A percentile compares a stretch with the other conserved stretches of the same genome.
phyloP scores from a whole-genome alignment of 2,113 vertebrate genomes.

The Apaloderma vittatum region DNA sequence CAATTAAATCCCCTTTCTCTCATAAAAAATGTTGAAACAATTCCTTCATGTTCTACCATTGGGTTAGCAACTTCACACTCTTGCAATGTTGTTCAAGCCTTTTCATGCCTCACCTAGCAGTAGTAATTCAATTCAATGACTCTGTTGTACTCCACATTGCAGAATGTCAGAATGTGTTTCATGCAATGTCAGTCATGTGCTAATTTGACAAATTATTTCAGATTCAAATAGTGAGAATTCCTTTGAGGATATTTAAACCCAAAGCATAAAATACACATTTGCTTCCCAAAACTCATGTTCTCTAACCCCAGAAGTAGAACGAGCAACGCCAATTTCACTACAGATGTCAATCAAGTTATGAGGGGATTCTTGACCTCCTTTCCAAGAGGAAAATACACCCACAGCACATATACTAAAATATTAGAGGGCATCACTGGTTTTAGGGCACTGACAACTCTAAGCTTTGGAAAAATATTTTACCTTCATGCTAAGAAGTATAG shows the following conservation, averaged over 20 bases:
- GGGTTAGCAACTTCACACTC: slow-evolving; percentile 30
- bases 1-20: slow-evolving; percentile 22
- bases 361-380: slow-evolving; percentile 21
- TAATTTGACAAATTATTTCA: slow-evolving; percentile 77
- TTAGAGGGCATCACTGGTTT: not conserved
- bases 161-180: slow-evolving; percentile 64
- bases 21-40: slow-evolving; percentile 17
- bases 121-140: slow-evolving; percentile 71
- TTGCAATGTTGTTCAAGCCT: slow-evolving; percentile 13
- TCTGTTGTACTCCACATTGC: slow-evolving; percentile 58
- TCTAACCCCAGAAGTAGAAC: slow-evolving; percentile 25
- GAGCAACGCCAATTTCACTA: not conserved
- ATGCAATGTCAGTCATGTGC: slow-evolving; percentile 63
- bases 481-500: not conserved
- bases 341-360: slow-evolving; percentile 28
- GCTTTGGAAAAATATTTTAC: not conserved
- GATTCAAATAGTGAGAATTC: slow-evolving; percentile 62
- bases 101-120: slow-evolving; percentile 69
- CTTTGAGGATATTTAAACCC: slow-evolving; percentile 64
- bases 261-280: slow-evolving; percentile 23
- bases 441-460: not conserved
- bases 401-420: not conserved
- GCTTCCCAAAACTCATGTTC: slow-evolving; percentile 22
- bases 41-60: not conserved
- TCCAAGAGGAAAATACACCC: not conserved